A percentile compares a stretch with the other conserved stretches of the same genome.
Conservation (phyloP, 2,888 invertebrate genomes). For the Smittia aterrima region DNA sequence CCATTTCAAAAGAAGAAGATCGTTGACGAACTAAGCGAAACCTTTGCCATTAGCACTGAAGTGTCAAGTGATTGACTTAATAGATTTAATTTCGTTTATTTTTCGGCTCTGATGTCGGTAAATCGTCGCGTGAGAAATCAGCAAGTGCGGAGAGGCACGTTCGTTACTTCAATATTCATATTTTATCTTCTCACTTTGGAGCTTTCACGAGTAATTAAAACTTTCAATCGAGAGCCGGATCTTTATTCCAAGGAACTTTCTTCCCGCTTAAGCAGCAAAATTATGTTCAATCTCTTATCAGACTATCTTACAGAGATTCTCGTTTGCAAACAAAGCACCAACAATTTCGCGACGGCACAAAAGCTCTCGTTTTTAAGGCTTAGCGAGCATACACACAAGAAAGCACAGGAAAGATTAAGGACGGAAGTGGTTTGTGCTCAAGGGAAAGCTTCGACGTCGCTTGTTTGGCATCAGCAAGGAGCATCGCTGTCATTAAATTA, state of each 20-base stretch:
- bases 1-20: not conserved
- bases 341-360: not conserved
- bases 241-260: not conserved
- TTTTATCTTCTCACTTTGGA: not conserved
- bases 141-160: not conserved
- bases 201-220: not conserved
- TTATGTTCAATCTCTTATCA: conserved; percentile 17
- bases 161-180: not conserved
- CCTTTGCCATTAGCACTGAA: not conserved
- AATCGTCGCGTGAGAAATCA: not conserved
- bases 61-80: conserved; percentile 1
- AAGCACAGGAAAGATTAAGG: conserved; percentile 18
- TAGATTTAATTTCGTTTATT: not conserved
- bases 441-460: not conserved
- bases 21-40: not conserved
- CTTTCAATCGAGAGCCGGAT: not conserved
- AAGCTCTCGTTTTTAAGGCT: not conserved
- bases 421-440: conserved; percentile 12
- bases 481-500: conserved; percentile 15
- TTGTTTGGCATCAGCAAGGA: not conserved
- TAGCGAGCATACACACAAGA: conserved; percentile 1
- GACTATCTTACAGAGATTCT: conserved; percentile 22
- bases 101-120: not conserved
- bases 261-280: not conserved
- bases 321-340: not conserved